Conservation (phyloP, 2,113 vertebrate species). For the Rhabdomys dilectus region DNA sequence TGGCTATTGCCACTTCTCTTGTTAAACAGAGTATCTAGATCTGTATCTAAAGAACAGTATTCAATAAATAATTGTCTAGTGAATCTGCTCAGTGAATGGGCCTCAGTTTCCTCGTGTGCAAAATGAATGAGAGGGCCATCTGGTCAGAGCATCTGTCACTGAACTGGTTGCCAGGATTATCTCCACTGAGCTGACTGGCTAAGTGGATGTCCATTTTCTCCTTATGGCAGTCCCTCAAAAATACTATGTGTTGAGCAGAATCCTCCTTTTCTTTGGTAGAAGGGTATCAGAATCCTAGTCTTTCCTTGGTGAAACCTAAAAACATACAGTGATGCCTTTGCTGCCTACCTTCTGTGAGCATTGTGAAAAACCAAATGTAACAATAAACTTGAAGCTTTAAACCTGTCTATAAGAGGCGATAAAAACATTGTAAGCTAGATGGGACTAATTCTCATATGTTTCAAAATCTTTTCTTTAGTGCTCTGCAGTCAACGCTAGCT, state of each 20-base stretch:
- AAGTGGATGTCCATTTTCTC: constrained; percentile 64
- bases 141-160: constrained; percentile 77
- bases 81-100: constrained; percentile 69
- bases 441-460: background rate
- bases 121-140: constrained; percentile 78
- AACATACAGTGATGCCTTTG: constrained; percentile 13
- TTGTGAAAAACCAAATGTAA: constrained; percentile 46
- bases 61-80: constrained; percentile 72
- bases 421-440: background rate
- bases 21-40: constrained; percentile 59
- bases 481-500: background rate
- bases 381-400: background rate
- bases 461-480: background rate
- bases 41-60: constrained; percentile 38
- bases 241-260: background rate
- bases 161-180: constrained; percentile 73
- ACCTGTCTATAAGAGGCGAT: constrained; percentile 8
- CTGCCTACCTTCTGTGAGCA: constrained; percentile 22
- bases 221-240: constrained; percentile 50
- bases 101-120: constrained; percentile 81
- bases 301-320: constrained; percentile 17
- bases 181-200: constrained; percentile 61
- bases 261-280: constrained; percentile 42
- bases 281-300: background rate
- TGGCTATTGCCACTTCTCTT: constrained; percentile 34